Evolutionary conservation across 2,888 invertebrate species (phyloP).

Genomic region (Byasa hedistus): DNA sequence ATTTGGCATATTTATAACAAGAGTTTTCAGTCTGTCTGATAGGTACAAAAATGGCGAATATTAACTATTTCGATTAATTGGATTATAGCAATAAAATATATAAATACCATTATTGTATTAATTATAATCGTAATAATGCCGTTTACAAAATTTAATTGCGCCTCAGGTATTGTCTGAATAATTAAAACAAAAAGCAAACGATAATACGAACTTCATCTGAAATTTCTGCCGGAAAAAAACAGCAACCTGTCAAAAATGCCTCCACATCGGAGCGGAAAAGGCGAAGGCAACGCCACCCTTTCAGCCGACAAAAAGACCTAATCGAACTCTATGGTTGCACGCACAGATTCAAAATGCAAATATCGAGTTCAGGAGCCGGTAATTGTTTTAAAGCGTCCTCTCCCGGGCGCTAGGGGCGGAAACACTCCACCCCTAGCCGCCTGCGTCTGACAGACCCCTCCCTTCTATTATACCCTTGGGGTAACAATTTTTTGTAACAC

Average conservation of each 20-base stretch:
- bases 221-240: not conserved
- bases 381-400: constrained; percentile 58
- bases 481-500: constrained; percentile 73
- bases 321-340: constrained; percentile 33
- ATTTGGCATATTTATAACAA: too few species aligned
- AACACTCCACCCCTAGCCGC: constrained; percentile 44
- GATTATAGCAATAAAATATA: too few species aligned
- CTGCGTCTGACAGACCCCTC: constrained; percentile 63
- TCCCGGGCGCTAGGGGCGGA: constrained; percentile 40
- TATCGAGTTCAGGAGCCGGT: constrained; percentile 47
- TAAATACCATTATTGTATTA: too few species aligned
- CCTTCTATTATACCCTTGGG: constrained; percentile 51
- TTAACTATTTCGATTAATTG: too few species aligned
- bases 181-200: too few species aligned
- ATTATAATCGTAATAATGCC: too few species aligned
- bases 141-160: too few species aligned
- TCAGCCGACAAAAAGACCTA: constrained; percentile 32
- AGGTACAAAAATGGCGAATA: too few species aligned
- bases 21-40: too few species aligned
- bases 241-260: constrained; percentile 20
- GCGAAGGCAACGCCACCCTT: constrained; percentile 29
- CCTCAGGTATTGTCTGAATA: too few species aligned
- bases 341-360: constrained; percentile 49
- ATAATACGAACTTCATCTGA: too few species aligned
- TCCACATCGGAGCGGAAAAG: constrained; percentile 26